phyloP scores from a whole-genome alignment of 1,140 invertebrate species.

The Drosophila ironensis region DNA sequence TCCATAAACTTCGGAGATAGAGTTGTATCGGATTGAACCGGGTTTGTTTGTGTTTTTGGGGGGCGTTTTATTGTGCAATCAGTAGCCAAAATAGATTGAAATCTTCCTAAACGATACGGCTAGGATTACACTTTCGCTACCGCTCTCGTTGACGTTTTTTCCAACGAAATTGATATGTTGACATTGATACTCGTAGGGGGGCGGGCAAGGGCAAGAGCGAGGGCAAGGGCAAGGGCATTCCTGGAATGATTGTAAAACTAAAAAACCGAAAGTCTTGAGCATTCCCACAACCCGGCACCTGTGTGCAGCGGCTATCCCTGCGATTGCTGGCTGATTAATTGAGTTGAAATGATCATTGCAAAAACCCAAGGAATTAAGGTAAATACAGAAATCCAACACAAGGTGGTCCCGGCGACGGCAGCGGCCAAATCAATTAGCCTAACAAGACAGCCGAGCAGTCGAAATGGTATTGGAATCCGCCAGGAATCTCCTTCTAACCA shows the following conservation, averaged over 20 bases:
- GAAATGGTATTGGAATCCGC: constrained; percentile 30
- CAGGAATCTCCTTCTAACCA: constrained; percentile 38
- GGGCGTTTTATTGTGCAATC: constrained; percentile 79
- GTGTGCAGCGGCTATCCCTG: constrained; percentile 10
- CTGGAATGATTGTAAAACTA: constrained; percentile 1
- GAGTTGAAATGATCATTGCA: constrained; percentile 32
- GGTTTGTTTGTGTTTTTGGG: background rate
- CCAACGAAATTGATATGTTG: constrained; percentile 68
- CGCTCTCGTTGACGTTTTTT: constrained; percentile 47
- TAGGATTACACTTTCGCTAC: constrained; percentile 62
- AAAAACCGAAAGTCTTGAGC: constrained; percentile 18
- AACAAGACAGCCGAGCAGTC: constrained; percentile 72
- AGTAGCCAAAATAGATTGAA: constrained; percentile 57
- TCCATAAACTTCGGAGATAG: background rate
- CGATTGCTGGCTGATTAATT: constrained; percentile 65
- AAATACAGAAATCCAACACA: constrained; percentile 24
- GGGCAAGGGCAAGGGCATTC: constrained; percentile 9
- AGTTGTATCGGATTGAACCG: too few relatives aligned
- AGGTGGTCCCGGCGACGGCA: constrained; percentile 51
- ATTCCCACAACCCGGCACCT: constrained; percentile 17
- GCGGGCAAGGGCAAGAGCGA: background rate
- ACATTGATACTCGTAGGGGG: constrained; percentile 60
- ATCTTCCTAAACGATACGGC: constrained; percentile 27
- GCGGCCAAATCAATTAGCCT: constrained; percentile 73
- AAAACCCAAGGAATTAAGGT: constrained; percentile 36